Evolutionary conservation across 2,113 vertebrate species (phyloP).

Genomic region (Odontophorus gujanensis): DNA sequence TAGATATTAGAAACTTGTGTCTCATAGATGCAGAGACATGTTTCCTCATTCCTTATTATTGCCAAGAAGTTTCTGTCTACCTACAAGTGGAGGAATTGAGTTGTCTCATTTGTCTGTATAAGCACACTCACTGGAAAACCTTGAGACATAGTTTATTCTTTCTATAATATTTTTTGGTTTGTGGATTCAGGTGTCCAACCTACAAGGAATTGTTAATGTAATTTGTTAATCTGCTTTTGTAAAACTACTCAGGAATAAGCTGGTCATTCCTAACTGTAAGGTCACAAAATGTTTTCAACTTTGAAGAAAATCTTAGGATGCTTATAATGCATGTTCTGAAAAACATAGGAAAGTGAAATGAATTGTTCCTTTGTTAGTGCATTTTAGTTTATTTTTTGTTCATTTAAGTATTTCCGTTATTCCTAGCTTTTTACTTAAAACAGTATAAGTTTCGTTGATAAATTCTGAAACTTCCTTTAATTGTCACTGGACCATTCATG

Average conservation of each 20-base stretch:
- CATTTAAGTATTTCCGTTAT: rapidly evolving
- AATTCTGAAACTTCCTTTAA: not conserved
- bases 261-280: not conserved
- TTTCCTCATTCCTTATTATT: not conserved
- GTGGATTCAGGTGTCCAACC: not conserved
- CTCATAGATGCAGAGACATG: not conserved
- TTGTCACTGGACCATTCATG: not conserved
- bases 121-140: not conserved
- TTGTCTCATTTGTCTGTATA: not conserved
- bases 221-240: not conserved
- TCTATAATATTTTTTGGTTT: not conserved
- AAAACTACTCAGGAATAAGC: not conserved
- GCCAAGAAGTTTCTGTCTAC: not conserved
- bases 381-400: not conserved
- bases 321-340: not conserved
- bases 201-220: not conserved
- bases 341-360: not conserved
- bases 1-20: not conserved
- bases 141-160: not conserved
- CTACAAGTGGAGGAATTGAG: not conserved
- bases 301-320: not conserved
- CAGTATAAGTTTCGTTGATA: not conserved
- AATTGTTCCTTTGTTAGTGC: not conserved
- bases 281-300: not conserved
- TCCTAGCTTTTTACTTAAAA: not conserved